A percentile compares a stretch with the other conserved stretches of the same genome.
These are phyloP conservation scores for Pardalotus punctatus DNA, from an alignment of 2,113 vertebrate genomes.

Conservation along the genomic window DNA sequence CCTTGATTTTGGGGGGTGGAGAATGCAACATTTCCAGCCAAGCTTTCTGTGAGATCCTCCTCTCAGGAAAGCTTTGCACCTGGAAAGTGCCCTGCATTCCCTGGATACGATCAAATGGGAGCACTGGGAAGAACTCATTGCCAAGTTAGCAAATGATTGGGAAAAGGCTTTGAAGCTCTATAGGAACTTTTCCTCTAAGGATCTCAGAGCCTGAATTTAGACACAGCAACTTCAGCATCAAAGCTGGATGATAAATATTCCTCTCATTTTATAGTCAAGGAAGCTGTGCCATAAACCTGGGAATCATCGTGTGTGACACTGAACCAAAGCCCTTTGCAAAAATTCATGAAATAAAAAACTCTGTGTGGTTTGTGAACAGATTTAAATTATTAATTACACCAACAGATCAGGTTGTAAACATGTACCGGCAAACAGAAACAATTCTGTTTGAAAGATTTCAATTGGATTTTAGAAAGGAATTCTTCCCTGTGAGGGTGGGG, in stretches of 20 bases:
- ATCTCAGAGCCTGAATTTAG: neutral
- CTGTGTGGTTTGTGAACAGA: neutral
- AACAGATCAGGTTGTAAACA: neutral
- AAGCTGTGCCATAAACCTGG: rapidly evolving
- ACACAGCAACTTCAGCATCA: neutral
- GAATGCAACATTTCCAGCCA: neutral
- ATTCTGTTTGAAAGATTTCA: neutral
- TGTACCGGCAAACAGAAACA: neutral
- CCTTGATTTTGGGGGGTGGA: neutral
- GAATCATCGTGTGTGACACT: neutral
- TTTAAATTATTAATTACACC: neutral
- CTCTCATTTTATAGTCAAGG: neutral
- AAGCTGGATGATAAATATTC: neutral
- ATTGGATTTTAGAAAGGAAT: neutral
- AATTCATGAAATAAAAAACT: neutral
- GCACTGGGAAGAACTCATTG: neutral
- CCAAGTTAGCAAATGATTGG: neutral
- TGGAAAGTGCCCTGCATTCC: neutral
- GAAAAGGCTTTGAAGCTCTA: neutral
- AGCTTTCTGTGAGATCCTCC: neutral
- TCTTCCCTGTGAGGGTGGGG: rapidly evolving
- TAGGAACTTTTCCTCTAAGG: neutral
- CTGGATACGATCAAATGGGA: neutral
- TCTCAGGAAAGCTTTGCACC: neutral
- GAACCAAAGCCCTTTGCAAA: neutral